Conservation (phyloP, 1,140 invertebrate species). For the Drosophila nigrodunni region DNA sequence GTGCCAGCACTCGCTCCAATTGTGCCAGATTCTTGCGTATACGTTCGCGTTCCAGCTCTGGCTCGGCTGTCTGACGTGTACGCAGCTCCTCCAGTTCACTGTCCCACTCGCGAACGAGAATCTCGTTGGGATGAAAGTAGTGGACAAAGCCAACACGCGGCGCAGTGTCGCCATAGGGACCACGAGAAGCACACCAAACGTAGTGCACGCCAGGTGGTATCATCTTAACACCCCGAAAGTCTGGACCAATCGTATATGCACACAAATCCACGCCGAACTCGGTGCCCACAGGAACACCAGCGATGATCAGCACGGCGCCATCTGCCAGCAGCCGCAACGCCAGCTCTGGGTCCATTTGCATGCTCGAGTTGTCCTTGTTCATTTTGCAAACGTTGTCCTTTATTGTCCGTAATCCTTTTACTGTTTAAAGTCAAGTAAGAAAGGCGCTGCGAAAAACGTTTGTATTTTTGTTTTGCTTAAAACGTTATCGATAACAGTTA, state of each 20-base stretch:
- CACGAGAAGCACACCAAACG: conserved; percentile 90
- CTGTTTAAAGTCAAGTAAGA: background rate
- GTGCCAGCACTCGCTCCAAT: conserved; percentile 92
- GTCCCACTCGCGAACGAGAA: conserved; percentile 95
- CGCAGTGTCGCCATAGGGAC: conserved; percentile 85
- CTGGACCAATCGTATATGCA: conserved; percentile 95
- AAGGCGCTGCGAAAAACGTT: background rate
- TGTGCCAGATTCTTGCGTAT: conserved; percentile 91
- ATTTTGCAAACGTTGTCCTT: conserved; percentile 33
- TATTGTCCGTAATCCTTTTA: background rate
- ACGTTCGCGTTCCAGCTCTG: conserved; percentile 86
- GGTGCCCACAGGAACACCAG: conserved; percentile 93
- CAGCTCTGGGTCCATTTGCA: conserved; percentile 91
- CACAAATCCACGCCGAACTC: conserved; percentile 99
- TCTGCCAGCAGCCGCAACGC: conserved; percentile 92
- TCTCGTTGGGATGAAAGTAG: conserved; percentile 92
- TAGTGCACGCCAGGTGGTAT: conserved; percentile 98
- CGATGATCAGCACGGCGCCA: conserved; percentile 92
- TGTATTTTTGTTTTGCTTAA: too few species aligned
- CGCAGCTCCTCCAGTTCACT: conserved; percentile 88
- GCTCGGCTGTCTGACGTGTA: conserved; percentile 85
- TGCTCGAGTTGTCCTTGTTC: conserved; percentile 71
- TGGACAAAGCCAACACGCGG: conserved; percentile 95
- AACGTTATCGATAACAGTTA: too few species aligned
- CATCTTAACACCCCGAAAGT: conserved; percentile 99